Evolutionary conservation across 2,888 invertebrate species (phyloP), one percentile per base, ranked within the genome.

Genomic region (Troides aeacus): DNA sequence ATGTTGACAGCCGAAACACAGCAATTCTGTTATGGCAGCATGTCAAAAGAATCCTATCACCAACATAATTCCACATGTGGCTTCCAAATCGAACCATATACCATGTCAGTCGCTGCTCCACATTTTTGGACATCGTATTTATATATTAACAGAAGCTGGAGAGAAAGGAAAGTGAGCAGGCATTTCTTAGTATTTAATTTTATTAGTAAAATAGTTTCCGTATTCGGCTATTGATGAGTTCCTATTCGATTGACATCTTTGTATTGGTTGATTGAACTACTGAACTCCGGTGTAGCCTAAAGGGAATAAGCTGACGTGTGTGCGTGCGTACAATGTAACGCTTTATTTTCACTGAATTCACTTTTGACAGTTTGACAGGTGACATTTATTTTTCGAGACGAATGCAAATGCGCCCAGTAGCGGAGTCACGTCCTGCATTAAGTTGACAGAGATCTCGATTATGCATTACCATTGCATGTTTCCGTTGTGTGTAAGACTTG

Each of bases 401-500:
- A 71, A 78, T 75, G 76, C 76, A 77, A 70, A 70, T 70, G 76
- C 75, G 71, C 74, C 71, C 72, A 71, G 74, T 74, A 76, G 73
- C 69, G 73, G 71, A 77, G 78, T 78, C 78, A 78, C 78, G 78
- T 76, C 76, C 76, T 74, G 78, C 77, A 78, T 78, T 78, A 78
- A 77, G 76, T 75, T 76, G 78, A 78, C 78, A 76, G 76, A 74
- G 77, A 77, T 78, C 75, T 71, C 76, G 75, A 75, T 74, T 75
- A 74, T 73, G 74, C 72, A 76, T 77, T 78, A 75, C 77, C 78
- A 77, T 79, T 76, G 76, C 76, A 76, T 77, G 79, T 78, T 76
- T 73, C 78, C 74, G 76, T 74, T 78, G 74, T 72, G 73, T 62
- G 65, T 39, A 63, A 66, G 66, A 59, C 62, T 17, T 66, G 69